Base-by-base conservation (phyloP, 2,113 vertebrate species). In the Piprites chloris region DNA sequence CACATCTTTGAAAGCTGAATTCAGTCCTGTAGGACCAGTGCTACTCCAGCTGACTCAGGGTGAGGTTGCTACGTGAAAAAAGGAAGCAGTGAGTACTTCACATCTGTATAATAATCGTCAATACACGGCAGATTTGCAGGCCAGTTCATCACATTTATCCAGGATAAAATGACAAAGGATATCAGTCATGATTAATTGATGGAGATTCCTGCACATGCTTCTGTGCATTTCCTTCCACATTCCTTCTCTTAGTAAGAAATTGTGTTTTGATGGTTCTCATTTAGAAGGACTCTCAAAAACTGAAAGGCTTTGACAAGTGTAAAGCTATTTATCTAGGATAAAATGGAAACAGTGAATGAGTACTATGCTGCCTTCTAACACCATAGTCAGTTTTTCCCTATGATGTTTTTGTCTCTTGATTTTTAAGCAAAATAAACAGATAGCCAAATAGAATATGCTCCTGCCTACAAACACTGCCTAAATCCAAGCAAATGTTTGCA, bases 121-220 rank as follows among this genome's bases (percentile, higher is more conserved):
- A 33, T 35, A 67, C 6, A 18, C 11, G 22, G 12, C 59, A 73
- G 22, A 67, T 44, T 53, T 94, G n/a, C 22, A 50, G 35, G 10
- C 19, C 61, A n/a, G 37, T 47, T 66, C 6, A 24, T 62, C 27
- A 14, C 4, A 3, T 85, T 75, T 56, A 42, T 52, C 16, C 21
- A 53, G n/a, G 22, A 56, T n/a, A 46, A 89, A 92, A 81, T n/a
- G 35, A 14, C 52, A 82, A 87, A 63, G 9, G 17, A 42, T 80
- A 11, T 88, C 23, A 41, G 18, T 37, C 46, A 41, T 32, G 44
- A 53, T 55, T 72, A 69, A 69, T 58, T 76, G 58, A 46, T 37
- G 15, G 12, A 26, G 18, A 56, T 61, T 75, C 18, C 22, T 1
- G 1, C 26, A 53, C 1, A 2, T 50, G 16, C 0, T 62, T 11